Evolutionary conservation across 1,140 invertebrate species (phyloP).

Genomic region (Drosophila triauraria): DNA sequence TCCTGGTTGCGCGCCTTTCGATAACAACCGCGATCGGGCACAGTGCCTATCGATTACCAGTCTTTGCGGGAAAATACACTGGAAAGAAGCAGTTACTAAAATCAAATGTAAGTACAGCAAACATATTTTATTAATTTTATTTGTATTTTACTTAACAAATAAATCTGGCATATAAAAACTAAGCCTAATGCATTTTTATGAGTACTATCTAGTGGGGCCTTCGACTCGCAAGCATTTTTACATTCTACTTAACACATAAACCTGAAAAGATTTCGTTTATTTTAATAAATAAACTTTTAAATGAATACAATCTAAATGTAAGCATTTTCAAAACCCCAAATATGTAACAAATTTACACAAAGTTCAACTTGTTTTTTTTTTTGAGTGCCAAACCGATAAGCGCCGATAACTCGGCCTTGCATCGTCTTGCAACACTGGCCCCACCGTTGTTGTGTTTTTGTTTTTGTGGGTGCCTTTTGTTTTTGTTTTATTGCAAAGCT

Average conservation of each 20-base stretch:
- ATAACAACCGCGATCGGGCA: not conserved
- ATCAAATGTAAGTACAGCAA: too few relatives aligned
- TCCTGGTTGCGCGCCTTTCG: constrained; percentile 8
- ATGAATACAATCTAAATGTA: too few relatives aligned
- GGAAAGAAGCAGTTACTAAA: not conserved
- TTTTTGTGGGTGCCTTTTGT: constrained; percentile 23
- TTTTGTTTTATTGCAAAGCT: constrained; percentile 41
- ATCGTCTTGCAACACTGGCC: constrained; percentile 15
- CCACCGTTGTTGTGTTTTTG: constrained; percentile 21
- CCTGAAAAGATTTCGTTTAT: too few relatives aligned
- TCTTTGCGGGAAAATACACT: not conserved
- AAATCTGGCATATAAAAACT: too few relatives aligned
- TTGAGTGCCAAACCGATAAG: not conserved
- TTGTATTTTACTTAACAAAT: too few relatives aligned
- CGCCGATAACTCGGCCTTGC: not conserved
- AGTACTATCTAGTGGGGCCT: too few relatives aligned
- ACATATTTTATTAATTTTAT: too few relatives aligned
- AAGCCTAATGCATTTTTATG: too few relatives aligned
- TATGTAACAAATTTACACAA: not conserved
- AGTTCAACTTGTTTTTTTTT: not conserved
- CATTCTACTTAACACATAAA: too few relatives aligned
- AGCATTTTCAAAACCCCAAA: too few relatives aligned
- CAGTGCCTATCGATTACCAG: constrained; percentile 1
- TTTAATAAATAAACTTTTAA: too few relatives aligned
- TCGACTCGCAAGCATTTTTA: too few relatives aligned